Base-by-base conservation (phyloP, 2,888 invertebrate species). In the Pheosia tremula region DNA sequence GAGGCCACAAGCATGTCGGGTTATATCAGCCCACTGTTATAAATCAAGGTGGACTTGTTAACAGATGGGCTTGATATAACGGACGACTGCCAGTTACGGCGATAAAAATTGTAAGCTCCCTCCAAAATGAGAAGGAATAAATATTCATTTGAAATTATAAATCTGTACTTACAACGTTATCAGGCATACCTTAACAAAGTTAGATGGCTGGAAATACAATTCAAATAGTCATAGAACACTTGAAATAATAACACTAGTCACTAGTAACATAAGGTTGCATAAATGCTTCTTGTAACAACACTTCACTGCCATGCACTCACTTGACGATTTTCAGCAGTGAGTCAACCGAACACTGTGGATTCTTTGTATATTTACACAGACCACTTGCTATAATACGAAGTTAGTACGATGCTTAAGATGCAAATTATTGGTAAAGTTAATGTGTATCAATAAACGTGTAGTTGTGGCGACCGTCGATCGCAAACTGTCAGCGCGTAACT, bases 281-380 rank as follows among this genome's bases (percentile, higher is more conserved):
- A 62, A 66, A 60, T 57, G 53, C 13, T 63, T 49, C 58, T 68
- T 67, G 13, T 56, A 61, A 55, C 58, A 62, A 61, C 64, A 74
- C 72, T 63, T 69, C 50, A 54, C 56, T 60, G 56, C 62, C 59
- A 58, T 75, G 68, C 10, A 71, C 60, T 24, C 59, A 57, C 43
- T 68, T 57, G 64, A 69, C 67, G 58, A 66, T 67, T 74, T 79
- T 69, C 63, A 71, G 65, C 64, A 67, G 73, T 85, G 82, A 89
- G 74, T 83, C 84, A 87, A 80, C 72, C 66, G 64, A 70, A 73
- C 68, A 73, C 69, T 71, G 66, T 75, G 63, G 64, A 71, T 68
- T 71, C 72, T 82, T 83, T 87, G 86, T 89, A 90, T 89, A 81
- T 89, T 88, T 88, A 89, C 85, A 79, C 73, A 69, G 60, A 63